phyloP scores from a whole-genome alignment of 2,113 vertebrate species.

The Seriola dumerili region DNA sequence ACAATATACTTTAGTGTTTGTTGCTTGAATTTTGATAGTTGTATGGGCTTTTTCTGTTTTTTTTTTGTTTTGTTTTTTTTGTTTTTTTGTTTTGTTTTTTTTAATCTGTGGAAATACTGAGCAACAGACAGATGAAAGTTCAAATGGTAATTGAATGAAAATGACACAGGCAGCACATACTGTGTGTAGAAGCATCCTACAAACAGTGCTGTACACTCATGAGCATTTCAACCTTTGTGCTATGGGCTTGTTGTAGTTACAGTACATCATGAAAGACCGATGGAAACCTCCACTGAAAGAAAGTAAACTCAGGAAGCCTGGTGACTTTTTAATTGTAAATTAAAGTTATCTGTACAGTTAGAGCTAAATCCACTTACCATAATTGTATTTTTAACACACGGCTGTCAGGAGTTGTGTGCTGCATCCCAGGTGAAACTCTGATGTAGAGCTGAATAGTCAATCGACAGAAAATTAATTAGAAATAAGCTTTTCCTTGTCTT shows the following conservation, averaged over 20 bases:
- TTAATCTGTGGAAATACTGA: not conserved
- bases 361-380: conserved; percentile 1
- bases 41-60: not conserved
- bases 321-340: not conserved
- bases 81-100: not conserved
- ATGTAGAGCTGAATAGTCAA: too few relatives aligned
- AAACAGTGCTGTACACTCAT: not conserved
- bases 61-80: not conserved
- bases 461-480: not conserved
- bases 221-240: not conserved
- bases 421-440: not conserved
- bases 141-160: not conserved
- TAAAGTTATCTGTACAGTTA: not conserved
- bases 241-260: not conserved
- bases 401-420: conserved; percentile 12
- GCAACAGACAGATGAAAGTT: not conserved
- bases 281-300: not conserved
- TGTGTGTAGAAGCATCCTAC: not conserved
- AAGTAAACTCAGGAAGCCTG: not conserved
- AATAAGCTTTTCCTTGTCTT: not conserved
- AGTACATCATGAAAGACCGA: not conserved
- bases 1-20: not conserved
- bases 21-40: not conserved
- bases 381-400: conserved; percentile 9
- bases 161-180: not conserved